These are phyloP conservation scores for Silvanus unidentatus DNA, from an alignment of 2,888 invertebrate genomes.

Conservation along the genomic window DNA sequence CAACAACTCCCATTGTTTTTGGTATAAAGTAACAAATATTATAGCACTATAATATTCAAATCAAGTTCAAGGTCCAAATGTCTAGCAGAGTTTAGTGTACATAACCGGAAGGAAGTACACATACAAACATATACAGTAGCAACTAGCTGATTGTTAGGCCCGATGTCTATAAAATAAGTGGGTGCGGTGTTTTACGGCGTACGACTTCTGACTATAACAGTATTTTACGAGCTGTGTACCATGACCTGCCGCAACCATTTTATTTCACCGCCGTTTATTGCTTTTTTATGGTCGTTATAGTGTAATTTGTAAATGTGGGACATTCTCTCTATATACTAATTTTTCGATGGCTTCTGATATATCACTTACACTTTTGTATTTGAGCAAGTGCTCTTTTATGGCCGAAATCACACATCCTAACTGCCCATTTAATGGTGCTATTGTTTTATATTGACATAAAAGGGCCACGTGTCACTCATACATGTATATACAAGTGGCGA, in stretches of 20 bases:
- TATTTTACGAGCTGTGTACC: conserved; percentile 41
- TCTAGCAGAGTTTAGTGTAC: background rate
- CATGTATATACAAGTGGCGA: no score
- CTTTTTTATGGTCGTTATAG: conserved; percentile 44
- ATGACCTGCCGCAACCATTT: conserved; percentile 45
- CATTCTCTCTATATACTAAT: conserved; percentile 37
- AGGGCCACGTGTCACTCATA: no score
- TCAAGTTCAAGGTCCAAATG: conserved; percentile 28
- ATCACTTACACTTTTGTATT: conserved; percentile 39
- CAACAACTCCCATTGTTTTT: no score
- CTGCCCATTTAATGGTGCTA: conserved; percentile 16
- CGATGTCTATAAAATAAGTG: conserved; percentile 39
- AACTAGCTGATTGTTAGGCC: conserved; percentile 36
- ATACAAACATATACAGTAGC: conserved; percentile 15
- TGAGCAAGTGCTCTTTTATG: no score
- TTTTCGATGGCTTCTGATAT: conserved; percentile 40
- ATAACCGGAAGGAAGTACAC: conserved; percentile 26
- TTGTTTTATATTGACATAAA: conserved; percentile 29
- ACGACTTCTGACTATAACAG: conserved; percentile 42
- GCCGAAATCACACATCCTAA: no score
- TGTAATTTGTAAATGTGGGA: conserved; percentile 45
- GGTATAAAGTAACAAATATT: no score
- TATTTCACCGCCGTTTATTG: conserved; percentile 45
- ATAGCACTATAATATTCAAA: no score
- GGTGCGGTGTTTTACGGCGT: conserved; percentile 39